Base-by-base conservation (phyloP, 2,797 vertebrate genomes). In the Lerista edwardsae region DNA sequence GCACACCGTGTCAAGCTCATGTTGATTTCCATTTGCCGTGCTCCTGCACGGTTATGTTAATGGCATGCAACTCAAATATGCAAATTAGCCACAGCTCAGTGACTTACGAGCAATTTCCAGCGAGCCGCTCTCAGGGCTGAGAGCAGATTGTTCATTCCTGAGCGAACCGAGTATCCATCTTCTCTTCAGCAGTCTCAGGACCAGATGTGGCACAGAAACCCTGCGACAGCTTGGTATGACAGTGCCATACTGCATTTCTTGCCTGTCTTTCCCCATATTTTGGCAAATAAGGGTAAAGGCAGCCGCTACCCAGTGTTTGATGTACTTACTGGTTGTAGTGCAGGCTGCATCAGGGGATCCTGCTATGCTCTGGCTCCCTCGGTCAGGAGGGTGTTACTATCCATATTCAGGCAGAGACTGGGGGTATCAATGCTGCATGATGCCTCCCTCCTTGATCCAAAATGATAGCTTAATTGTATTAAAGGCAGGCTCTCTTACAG, bases 11-110 rank as follows among this genome's bases (percentile, higher is more conserved):
- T 74, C 69, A 81, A 51, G 67, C 65, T 71, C 76, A 76, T n/a
- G 31, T 51, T 55, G 73, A 86, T 76, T 81, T 57, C 81, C 39
- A 77, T 86, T 81, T 81, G 79, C 84, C 25, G 81, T 27, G 34
- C 78, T 75, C 21, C 62, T 36, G 72, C 72, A 81, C 19, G n/a
- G 2, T 81, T 81, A 47, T 64, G 65, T 82, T 81, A 61, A 86
- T 64, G 34, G 73, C 25, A 51, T 71, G 44, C 73, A 82, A 81
- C 41, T 71, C 62, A 85, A 86, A 72, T 76, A 86, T 86, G 84
- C 84, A 86, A 76, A 86, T 86, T 76, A 82, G 73, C 31, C 41
- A 51, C 73, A 62, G 71, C 55, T 75, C 23, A n/a, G 55, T 61
- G 65, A 31, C 57, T 81, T 47, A n/a, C 82, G 73, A 81, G 55